Evolutionary conservation across 2,113 vertebrate genomes (phyloP).

Genomic region (Oxyruncus cristatus): DNA sequence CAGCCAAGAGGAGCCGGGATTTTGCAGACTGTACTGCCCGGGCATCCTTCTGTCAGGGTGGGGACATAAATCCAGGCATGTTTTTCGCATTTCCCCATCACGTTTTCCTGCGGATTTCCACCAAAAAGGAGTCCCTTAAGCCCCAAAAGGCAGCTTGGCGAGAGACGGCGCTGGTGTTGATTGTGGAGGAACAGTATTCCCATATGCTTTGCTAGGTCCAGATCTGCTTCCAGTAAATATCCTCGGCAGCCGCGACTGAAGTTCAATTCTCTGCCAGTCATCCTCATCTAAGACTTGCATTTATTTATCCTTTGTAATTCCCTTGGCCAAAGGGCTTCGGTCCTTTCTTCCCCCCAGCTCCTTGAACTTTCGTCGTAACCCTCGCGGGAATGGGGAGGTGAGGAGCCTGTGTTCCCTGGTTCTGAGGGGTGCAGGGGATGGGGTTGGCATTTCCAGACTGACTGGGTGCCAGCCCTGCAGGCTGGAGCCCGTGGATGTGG

Average conservation of each 20-base stretch:
- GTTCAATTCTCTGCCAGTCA: not conserved
- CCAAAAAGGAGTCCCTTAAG: constrained; percentile 5
- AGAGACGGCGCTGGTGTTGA: not conserved
- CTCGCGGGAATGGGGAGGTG: rapidly evolving
- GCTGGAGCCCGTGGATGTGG: not conserved
- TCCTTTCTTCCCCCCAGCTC: not conserved
- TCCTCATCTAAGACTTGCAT: not conserved
- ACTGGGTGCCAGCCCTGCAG: not conserved
- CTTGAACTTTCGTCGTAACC: not conserved
- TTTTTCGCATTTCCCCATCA: not conserved
- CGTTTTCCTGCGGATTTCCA: constrained; percentile 10
- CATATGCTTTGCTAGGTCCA: constrained; percentile 21
- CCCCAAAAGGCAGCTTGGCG: not conserved
- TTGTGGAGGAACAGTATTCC: constrained; percentile 25
- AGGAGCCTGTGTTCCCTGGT: not conserved
- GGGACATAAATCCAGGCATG: not conserved
- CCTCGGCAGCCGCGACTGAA: not conserved
- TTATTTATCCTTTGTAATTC: not conserved
- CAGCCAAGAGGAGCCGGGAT: not conserved
- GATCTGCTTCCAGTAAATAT: constrained; percentile 8
- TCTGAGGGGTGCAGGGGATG: not conserved
- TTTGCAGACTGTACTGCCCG: not conserved
- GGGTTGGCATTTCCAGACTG: not conserved
- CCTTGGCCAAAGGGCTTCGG: not conserved
- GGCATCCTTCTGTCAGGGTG: not conserved